A percentile compares a stretch with the other conserved stretches of the same genome.
Evolutionary conservation across 2,113 vertebrate genomes (phyloP).

Genomic region (Erinaceus europaeus): DNA sequence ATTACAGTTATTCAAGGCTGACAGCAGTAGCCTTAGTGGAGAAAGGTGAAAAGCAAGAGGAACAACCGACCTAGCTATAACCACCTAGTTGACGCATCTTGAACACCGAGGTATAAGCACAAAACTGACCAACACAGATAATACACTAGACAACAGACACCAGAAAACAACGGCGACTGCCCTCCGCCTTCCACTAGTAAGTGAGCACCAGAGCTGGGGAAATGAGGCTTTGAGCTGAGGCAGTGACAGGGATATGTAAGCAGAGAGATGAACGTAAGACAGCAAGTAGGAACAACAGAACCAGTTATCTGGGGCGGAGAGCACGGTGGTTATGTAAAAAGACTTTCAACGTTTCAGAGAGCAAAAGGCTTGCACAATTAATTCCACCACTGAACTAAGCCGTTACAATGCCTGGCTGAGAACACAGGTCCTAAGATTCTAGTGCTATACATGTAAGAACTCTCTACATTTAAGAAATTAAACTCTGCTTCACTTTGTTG

Average conservation of each 20-base stretch:
- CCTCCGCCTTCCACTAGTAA: too few relatives aligned
- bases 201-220: too few relatives aligned
- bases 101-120: not conserved
- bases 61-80: not conserved
- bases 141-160: too few relatives aligned
- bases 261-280: too few relatives aligned
- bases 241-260: too few relatives aligned
- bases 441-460: not conserved
- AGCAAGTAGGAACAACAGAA: constrained; percentile 11
- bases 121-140: not conserved
- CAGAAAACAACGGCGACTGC: too few relatives aligned
- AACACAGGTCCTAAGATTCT: not conserved
- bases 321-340: too few relatives aligned
- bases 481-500: constrained; percentile 3
- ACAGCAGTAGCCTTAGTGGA: not conserved
- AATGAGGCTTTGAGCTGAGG: too few relatives aligned
- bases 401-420: not conserved
- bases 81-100: too few relatives aligned
- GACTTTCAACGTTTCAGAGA: too few relatives aligned
- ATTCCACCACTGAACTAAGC: too few relatives aligned
- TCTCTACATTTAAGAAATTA: not conserved
- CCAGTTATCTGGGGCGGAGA: not conserved
- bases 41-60: not conserved
- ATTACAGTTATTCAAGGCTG: not conserved
- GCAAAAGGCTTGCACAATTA: too few relatives aligned